Conservation (phyloP, 2,888 invertebrate species). For the Morinoia aosen region DNA sequence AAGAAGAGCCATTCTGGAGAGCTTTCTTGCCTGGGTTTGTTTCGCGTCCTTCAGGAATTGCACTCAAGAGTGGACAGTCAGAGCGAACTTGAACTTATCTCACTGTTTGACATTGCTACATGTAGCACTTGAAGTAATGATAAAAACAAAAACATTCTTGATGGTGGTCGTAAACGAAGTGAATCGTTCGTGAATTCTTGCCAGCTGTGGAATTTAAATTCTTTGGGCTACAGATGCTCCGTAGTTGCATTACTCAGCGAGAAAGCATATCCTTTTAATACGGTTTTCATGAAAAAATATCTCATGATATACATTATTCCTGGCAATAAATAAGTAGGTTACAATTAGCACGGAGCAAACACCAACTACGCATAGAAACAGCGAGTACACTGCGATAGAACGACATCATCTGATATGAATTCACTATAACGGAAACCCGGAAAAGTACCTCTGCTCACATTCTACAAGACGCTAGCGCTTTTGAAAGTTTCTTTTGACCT, state of each 20-base stretch:
- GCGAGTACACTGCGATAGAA: not conserved
- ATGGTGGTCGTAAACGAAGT: not conserved
- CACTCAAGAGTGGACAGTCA: not conserved
- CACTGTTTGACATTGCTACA: not conserved
- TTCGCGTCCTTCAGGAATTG: not conserved
- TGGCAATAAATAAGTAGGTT: not conserved
- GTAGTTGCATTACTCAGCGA: too few species aligned
- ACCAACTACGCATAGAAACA: not conserved
- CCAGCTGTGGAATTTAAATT: not conserved
- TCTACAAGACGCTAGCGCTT: not conserved
- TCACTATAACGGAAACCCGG: not conserved
- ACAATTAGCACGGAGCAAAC: not conserved
- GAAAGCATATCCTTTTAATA: too few species aligned
- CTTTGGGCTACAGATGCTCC: too few species aligned
- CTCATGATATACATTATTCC: not conserved
- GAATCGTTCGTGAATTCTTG: not conserved
- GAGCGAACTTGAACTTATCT: not conserved
- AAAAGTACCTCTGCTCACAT: not conserved
- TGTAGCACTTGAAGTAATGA: not conserved
- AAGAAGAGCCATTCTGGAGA: not conserved
- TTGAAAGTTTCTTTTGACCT: not conserved
- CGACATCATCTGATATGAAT: not conserved
- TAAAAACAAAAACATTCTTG: not conserved
- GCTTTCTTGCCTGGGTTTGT: not conserved
- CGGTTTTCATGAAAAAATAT: not conserved